phyloP scores from a whole-genome alignment of 2,888 invertebrate genomes.

The Spicauda simplicius region DNA sequence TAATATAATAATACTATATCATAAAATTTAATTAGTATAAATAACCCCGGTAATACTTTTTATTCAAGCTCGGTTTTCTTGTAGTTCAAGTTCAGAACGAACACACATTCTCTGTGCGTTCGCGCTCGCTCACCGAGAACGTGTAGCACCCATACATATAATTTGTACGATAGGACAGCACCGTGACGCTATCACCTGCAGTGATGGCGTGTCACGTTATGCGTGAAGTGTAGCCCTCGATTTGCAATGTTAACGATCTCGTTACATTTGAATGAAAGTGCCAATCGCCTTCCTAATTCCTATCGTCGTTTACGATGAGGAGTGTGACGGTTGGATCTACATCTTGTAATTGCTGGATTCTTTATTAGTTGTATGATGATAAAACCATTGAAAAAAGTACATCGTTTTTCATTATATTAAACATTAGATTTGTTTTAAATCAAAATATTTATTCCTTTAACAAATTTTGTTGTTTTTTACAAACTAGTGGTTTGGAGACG shows the following conservation, averaged over 20 bases:
- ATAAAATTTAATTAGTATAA: no score
- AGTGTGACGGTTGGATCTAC: constrained; percentile 7
- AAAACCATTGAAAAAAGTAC: no score
- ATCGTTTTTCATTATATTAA: no score
- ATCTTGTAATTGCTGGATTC: neutral
- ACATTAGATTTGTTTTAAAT: no score
- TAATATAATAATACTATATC: no score
- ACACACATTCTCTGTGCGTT: neutral
- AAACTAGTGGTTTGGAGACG: no score
- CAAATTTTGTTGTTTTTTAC: no score
- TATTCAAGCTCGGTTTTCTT: no score
- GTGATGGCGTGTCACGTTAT: constrained; percentile 16
- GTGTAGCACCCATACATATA: neutral
- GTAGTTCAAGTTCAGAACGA: no score
- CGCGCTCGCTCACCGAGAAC: neutral
- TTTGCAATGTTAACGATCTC: constrained; percentile 30
- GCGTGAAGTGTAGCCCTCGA: constrained; percentile 24
- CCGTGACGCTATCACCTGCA: constrained; percentile 20
- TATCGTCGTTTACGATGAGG: constrained; percentile 15
- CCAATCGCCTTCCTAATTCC: constrained; percentile 28
- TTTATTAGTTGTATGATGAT: neutral
- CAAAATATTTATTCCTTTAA: no score
- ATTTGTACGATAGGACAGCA: constrained; percentile 4
- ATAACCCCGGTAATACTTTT: no score
- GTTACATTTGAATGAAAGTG: constrained; percentile 30